Conservation (phyloP, 2,797 vertebrate genomes). For the Pristis pectinata region DNA sequence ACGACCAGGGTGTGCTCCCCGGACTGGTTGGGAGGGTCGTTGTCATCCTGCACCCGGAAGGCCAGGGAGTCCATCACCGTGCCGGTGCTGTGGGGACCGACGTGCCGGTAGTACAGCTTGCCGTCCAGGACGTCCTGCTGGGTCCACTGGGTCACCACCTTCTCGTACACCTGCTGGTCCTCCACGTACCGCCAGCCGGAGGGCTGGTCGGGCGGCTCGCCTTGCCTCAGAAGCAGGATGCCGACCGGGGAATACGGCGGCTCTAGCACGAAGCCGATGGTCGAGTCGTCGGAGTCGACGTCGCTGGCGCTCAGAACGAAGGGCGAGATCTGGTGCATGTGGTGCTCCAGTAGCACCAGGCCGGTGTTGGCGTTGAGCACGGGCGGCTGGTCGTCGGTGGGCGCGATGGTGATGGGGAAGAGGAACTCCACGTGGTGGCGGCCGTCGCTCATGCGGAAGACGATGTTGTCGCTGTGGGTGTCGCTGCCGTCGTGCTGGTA, state of each 20-base stretch:
- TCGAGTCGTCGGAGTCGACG: slow-evolving; percentile 76
- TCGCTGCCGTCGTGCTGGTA: slow-evolving; percentile 79
- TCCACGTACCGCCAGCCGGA: slow-evolving; percentile 66
- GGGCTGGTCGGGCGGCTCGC: slow-evolving; percentile 60
- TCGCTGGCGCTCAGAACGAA: slow-evolving; percentile 78
- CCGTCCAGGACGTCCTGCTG: slow-evolving; percentile 79
- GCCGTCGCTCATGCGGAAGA: slow-evolving; percentile 74
- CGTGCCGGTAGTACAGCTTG: slow-evolving; percentile 74
- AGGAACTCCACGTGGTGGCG: slow-evolving; percentile 75
- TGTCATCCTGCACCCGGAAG: slow-evolving; percentile 77
- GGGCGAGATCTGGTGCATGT: slow-evolving; percentile 73
- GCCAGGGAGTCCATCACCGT: slow-evolving; percentile 59
- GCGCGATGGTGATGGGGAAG: slow-evolving; percentile 72
- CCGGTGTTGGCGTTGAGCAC: slow-evolving; percentile 71
- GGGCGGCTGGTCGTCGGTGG: slow-evolving; percentile 74
- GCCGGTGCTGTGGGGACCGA: slow-evolving; percentile 62
- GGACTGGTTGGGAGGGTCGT: slow-evolving; percentile 75
- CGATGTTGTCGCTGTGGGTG: slow-evolving; percentile 78
- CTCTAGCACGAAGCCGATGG: slow-evolving; percentile 69
- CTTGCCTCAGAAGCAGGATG: slow-evolving; percentile 70
- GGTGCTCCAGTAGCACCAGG: slow-evolving; percentile 68
- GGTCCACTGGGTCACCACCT: slow-evolving; percentile 75
- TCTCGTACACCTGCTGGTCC: slow-evolving; percentile 74
- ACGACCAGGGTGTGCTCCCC: slow-evolving; percentile 65
- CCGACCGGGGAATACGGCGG: slow-evolving; percentile 57